Percentiles rank a stretch among this genome's conserved stretches.
Conservation (phyloP, 1,140 invertebrate species). For the Aradophagus sp. region DNA sequence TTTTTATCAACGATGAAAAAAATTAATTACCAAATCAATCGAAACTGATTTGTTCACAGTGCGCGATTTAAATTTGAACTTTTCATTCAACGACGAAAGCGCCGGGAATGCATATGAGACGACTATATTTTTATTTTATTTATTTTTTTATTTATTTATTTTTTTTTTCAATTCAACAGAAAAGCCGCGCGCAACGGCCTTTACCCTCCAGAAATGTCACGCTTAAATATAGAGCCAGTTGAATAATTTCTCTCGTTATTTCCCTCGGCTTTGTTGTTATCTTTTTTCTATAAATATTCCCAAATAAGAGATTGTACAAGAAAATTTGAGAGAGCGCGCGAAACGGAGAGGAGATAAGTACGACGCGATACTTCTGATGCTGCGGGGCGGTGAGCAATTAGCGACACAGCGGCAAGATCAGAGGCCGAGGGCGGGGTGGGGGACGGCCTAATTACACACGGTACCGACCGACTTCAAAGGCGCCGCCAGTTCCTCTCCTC, state of each 20-base stretch:
- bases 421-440: conserved; percentile 70
- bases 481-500: conserved; percentile 72
- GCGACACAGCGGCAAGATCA: conserved; percentile 73
- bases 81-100: too few relatives aligned
- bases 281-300: conserved; percentile 43
- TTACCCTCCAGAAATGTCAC: too few relatives aligned
- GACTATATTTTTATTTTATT: too few relatives aligned
- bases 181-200: too few relatives aligned
- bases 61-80: too few relatives aligned
- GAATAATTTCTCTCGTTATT: conserved; percentile 12
- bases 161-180: too few relatives aligned
- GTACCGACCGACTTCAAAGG: conserved; percentile 73
- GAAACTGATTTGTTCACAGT: too few relatives aligned
- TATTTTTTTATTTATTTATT: too few relatives aligned
- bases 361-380: conserved; percentile 68
- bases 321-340: conserved; percentile 48
- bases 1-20: too few relatives aligned
- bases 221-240: conserved; percentile 30
- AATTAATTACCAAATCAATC: too few relatives aligned
- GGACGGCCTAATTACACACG: conserved; percentile 73
- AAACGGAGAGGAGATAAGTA: conserved; percentile 52
- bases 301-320: conserved; percentile 40
- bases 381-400: conserved; percentile 73
- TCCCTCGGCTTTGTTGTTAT: neutral
- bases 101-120: too few relatives aligned